Evolutionary conservation across 2,888 invertebrate genomes (phyloP).

Genomic region (Thalpophila matura): DNA sequence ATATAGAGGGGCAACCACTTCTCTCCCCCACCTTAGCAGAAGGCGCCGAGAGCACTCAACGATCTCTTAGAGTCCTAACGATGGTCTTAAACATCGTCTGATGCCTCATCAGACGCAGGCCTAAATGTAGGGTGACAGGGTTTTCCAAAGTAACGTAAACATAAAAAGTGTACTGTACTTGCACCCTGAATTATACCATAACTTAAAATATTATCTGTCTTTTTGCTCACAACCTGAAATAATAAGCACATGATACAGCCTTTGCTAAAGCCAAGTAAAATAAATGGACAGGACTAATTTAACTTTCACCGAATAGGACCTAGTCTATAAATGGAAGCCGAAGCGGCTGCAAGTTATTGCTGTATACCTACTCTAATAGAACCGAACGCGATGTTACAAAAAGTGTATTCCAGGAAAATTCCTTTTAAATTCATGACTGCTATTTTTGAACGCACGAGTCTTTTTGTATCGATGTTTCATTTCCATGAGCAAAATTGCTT

Average conservation of each 20-base stretch:
- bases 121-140: too few relatives aligned
- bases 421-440: slow-evolving; percentile 12
- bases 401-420: slow-evolving; percentile 13
- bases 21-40: too few relatives aligned
- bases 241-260: neutral
- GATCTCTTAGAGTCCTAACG: too few relatives aligned
- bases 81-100: too few relatives aligned
- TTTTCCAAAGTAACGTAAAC: too few relatives aligned
- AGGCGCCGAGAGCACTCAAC: too few relatives aligned
- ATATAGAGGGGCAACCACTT: too few relatives aligned
- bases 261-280: neutral
- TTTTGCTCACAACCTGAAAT: neutral
- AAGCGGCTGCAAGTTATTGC: slow-evolving; percentile 22
- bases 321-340: neutral
- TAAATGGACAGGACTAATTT: neutral
- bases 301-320: neutral
- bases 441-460: neutral
- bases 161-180: too few relatives aligned
- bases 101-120: too few relatives aligned
- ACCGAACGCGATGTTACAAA: neutral
- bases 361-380: neutral
- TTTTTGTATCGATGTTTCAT: neutral
- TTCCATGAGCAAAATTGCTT: neutral
- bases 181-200: too few relatives aligned
- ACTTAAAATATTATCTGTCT: too few relatives aligned